A percentile compares a stretch with the other conserved stretches of the same genome.
Evolutionary conservation across 2,888 invertebrate species (phyloP).

Genomic region (Apamea anceps): DNA sequence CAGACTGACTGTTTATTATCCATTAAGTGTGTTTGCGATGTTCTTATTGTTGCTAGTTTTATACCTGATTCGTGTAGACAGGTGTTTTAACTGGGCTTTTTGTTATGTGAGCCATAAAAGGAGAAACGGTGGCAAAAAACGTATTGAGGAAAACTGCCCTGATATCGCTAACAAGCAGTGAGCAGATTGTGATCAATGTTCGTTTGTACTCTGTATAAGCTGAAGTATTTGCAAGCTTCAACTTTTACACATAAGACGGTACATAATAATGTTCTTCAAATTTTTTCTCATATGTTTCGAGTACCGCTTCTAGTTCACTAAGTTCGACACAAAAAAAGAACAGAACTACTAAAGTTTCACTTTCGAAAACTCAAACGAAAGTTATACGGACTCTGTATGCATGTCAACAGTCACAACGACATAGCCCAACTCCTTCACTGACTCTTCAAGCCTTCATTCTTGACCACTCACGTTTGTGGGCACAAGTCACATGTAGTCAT

Average conservation of each 20-base stretch:
- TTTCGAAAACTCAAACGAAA: constrained; percentile 1
- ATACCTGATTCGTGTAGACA: constrained; percentile 7
- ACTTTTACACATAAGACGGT: neutral
- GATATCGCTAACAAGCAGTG: neutral
- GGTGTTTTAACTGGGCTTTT: neutral
- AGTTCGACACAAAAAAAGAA: constrained; percentile 3
- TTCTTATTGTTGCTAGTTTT: constrained; percentile 34
- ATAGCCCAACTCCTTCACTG: neutral
- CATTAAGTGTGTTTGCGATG: constrained; percentile 48
- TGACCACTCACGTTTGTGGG: constrained; percentile 21
- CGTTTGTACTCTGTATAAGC: neutral
- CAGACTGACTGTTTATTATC: constrained; percentile 36
- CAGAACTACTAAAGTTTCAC: neutral
- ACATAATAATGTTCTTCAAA: neutral
- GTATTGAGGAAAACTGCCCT: neutral
- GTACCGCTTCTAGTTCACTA: neutral
- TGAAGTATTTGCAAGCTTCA: neutral
- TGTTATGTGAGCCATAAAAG: neutral
- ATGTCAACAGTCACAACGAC: neutral
- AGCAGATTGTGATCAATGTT: no score
- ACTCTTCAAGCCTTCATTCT: neutral
- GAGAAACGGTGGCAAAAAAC: neutral
- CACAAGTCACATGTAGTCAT: neutral
- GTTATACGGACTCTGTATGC: neutral
- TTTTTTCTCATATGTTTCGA: constrained; percentile 4